These are phyloP conservation scores for Cyprinodon tularosa DNA, from an alignment of 2,113 vertebrate species.

Conservation along the genomic window DNA sequence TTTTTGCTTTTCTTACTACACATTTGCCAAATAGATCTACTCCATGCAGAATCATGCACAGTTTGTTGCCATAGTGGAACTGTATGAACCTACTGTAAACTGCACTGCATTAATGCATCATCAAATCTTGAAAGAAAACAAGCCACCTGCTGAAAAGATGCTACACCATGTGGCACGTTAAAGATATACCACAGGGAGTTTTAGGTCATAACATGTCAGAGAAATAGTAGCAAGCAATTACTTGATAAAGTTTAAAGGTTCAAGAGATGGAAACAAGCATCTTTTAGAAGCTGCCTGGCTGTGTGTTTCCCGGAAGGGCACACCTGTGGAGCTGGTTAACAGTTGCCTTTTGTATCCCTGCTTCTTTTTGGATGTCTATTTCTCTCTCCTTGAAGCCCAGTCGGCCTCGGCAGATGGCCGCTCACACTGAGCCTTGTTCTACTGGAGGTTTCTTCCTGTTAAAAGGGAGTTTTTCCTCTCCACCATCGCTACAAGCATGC, in stretches of 20 bases:
- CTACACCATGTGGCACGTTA: slow-evolving; percentile 3
- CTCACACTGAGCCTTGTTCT: no score
- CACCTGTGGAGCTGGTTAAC: no score
- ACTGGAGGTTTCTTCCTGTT: no score
- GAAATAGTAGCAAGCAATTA: not conserved
- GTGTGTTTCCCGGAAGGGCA: no score
- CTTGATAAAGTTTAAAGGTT: not conserved
- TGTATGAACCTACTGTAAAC: not conserved
- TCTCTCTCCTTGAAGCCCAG: no score
- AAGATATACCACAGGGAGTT: not conserved
- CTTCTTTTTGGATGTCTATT: no score
- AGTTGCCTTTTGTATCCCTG: no score
- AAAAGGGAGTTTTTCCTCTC: no score
- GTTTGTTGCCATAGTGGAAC: slow-evolving; percentile 21
- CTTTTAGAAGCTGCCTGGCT: no score
- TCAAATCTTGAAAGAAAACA: slow-evolving; percentile 9
- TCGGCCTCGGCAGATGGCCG: no score
- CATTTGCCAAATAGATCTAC: slow-evolving; percentile 18
- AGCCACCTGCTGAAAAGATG: not conserved
- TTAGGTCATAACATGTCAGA: not conserved
- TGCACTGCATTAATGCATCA: slow-evolving; percentile 1
- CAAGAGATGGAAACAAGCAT: not conserved
- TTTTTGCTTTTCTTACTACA: slow-evolving; percentile 52
- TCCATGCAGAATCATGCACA: slow-evolving; percentile 3
- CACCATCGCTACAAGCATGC: no score